These are phyloP conservation scores for Corbicula japonica DNA, from an alignment of 2,888 invertebrate species.

Conservation along the genomic window DNA sequence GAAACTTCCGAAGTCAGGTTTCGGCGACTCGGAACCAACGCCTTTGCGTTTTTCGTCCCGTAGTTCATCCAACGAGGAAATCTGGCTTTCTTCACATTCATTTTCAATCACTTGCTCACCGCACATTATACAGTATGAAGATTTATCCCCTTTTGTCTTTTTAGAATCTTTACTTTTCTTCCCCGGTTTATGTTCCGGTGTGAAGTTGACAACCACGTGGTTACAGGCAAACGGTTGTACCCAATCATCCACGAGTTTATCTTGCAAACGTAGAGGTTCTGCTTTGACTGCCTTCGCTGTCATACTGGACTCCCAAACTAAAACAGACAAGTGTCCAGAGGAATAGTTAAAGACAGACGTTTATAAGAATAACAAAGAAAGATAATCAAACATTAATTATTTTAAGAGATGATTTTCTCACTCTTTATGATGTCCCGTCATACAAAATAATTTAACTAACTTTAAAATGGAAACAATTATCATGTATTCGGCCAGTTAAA, in stretches of 20 bases:
- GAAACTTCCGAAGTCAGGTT: constrained; percentile 1
- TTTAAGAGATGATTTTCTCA: too few species aligned
- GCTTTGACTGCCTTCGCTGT: constrained; percentile 5
- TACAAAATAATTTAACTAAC: too few species aligned
- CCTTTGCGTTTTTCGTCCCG: background rate
- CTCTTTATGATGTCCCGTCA: too few species aligned
- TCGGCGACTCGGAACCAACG: background rate
- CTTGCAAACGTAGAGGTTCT: constrained; percentile 15
- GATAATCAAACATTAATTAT: too few species aligned
- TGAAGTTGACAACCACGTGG: constrained; percentile 58
- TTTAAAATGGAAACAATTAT: too few species aligned
- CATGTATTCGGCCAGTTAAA: too few species aligned
- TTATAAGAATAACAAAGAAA: too few species aligned
- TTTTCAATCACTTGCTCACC: constrained; percentile 47
- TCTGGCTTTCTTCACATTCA: background rate
- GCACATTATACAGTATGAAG: constrained; percentile 61
- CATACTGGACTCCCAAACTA: background rate
- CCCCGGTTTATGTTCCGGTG: constrained; percentile 21
- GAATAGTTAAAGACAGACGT: background rate
- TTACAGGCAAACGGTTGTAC: constrained; percentile 54
- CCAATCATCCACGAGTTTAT: constrained; percentile 33
- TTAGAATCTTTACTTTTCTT: constrained; percentile 10
- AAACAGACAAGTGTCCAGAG: background rate
- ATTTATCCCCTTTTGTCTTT: background rate
- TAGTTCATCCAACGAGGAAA: constrained; percentile 7